Percentiles rank a stretch among this genome's conserved stretches.
phyloP scores from a whole-genome alignment of 1,140 invertebrate species.

The Tetragnatha versicolor region DNA sequence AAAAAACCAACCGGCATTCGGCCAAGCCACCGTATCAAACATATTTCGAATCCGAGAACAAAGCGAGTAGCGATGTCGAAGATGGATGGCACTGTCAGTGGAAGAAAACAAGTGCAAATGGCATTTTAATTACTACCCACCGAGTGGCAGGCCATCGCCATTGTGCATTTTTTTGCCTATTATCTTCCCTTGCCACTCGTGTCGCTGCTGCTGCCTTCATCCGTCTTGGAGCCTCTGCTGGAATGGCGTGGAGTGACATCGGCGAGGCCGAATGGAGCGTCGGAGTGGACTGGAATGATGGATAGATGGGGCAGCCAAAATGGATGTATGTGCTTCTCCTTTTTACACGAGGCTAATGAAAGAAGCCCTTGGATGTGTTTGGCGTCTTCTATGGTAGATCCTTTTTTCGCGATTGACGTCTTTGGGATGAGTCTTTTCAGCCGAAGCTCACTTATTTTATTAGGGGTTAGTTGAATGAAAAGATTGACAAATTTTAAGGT shows the following conservation, averaged over 20 bases:
- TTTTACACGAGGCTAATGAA: not conserved
- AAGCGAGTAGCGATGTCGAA: too few relatives aligned
- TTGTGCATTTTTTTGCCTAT: conserved; percentile 6
- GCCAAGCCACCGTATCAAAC: too few relatives aligned
- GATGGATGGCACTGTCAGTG: conserved; percentile 43
- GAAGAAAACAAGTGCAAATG: conserved; percentile 52
- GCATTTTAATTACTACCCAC: conserved; percentile 52
- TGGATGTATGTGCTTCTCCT: not conserved
- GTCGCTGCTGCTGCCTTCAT: too few relatives aligned
- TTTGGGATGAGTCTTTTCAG: too few relatives aligned
- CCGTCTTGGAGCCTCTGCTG: too few relatives aligned
- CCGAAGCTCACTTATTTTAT: too few relatives aligned
- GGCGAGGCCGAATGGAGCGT: not conserved
- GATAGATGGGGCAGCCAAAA: not conserved
- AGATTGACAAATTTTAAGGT: too few relatives aligned
- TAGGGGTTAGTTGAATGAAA: too few relatives aligned
- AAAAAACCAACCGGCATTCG: too few relatives aligned
- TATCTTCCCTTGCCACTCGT: not conserved
- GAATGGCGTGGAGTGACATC: not conserved
- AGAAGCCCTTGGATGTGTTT: not conserved
- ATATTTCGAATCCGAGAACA: too few relatives aligned
- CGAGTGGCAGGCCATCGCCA: conserved; percentile 9
- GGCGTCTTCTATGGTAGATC: not conserved
- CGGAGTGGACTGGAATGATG: not conserved
- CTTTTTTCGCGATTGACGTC: too few relatives aligned